These are phyloP conservation scores for Macropis europaea DNA, from an alignment of 2,888 invertebrate species.

Conservation along the genomic window DNA sequence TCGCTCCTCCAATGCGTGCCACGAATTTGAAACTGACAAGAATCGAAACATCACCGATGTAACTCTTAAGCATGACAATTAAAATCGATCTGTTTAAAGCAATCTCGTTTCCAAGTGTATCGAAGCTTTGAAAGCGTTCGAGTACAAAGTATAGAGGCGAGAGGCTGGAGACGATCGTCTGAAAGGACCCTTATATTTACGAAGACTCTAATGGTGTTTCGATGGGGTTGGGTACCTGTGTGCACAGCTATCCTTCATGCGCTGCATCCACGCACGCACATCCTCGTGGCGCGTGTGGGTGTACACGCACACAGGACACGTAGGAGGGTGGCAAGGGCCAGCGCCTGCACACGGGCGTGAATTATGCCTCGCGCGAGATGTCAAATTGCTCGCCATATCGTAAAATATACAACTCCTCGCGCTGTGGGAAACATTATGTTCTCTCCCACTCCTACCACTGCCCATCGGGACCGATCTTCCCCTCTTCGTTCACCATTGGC, in stretches of 20 bases:
- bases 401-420: constrained; percentile 80
- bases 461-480: constrained; percentile 21
- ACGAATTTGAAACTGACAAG: too few species aligned
- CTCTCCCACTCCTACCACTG: constrained; percentile 48
- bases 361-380: constrained; percentile 80
- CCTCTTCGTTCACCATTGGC: constrained; percentile 49
- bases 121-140: too few species aligned
- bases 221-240: constrained; percentile 67
- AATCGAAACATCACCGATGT: too few species aligned
- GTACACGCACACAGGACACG: constrained; percentile 34
- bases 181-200: constrained; percentile 74
- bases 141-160: too few species aligned
- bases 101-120: too few species aligned
- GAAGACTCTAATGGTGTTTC: constrained; percentile 76
- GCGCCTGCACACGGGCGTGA: constrained; percentile 71
- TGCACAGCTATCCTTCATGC: constrained; percentile 37
- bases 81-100: too few species aligned
- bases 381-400: constrained; percentile 80
- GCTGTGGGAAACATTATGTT: constrained; percentile 80
- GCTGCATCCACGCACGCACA: constrained; percentile 24
- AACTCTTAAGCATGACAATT: too few species aligned
- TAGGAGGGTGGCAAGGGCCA: constrained; percentile 37
- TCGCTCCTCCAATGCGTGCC: too few species aligned
- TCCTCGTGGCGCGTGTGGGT: neutral
- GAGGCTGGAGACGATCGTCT: constrained; percentile 47